These are phyloP conservation scores for Polydrusus tereticollis DNA, from an alignment of 2,888 invertebrate genomes.

Conservation along the genomic window DNA sequence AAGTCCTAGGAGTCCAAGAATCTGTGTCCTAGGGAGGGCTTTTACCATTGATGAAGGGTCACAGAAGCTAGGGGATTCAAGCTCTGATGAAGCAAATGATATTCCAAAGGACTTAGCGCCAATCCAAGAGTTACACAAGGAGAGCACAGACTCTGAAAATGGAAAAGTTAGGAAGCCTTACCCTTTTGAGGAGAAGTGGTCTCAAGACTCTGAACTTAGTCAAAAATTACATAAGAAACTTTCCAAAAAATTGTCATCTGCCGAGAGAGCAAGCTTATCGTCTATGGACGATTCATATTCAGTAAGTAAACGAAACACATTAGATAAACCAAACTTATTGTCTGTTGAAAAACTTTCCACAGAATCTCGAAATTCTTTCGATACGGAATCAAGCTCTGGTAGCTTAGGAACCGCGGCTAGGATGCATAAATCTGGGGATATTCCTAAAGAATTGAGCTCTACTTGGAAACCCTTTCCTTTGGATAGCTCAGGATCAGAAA, in stretches of 20 bases:
- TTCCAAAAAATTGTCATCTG: slow-evolving; percentile 64
- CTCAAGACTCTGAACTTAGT: slow-evolving; percentile 65
- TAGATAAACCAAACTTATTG: slow-evolving; percentile 63
- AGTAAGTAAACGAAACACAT: slow-evolving; percentile 56
- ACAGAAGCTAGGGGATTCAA: slow-evolving; percentile 56
- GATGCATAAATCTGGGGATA: slow-evolving; percentile 70
- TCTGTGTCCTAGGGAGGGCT: slow-evolving; percentile 65
- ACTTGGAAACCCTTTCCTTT: slow-evolving; percentile 88
- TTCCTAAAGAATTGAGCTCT: slow-evolving; percentile 78
- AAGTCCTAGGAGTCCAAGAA: slow-evolving; percentile 65
- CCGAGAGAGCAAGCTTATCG: slow-evolving; percentile 63
- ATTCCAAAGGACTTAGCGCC: slow-evolving; percentile 63
- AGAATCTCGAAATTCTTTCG: slow-evolving; percentile 80
- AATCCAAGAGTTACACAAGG: slow-evolving; percentile 58
- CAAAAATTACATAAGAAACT: slow-evolving; percentile 65
- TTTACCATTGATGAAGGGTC: slow-evolving; percentile 67
- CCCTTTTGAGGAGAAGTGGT: slow-evolving; percentile 68
- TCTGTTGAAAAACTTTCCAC: slow-evolving; percentile 68
- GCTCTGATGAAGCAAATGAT: slow-evolving; percentile 62
- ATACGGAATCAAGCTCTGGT: slow-evolving; percentile 82
- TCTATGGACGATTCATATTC: slow-evolving; percentile 64
- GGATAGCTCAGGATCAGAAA: slow-evolving; percentile 88
- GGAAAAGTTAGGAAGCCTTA: slow-evolving; percentile 63
- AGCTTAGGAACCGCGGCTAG: slow-evolving; percentile 79
- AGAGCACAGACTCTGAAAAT: slow-evolving; percentile 47